Evolutionary conservation across 2,113 vertebrate genomes (phyloP).

Genomic region (Zapornia atra): DNA sequence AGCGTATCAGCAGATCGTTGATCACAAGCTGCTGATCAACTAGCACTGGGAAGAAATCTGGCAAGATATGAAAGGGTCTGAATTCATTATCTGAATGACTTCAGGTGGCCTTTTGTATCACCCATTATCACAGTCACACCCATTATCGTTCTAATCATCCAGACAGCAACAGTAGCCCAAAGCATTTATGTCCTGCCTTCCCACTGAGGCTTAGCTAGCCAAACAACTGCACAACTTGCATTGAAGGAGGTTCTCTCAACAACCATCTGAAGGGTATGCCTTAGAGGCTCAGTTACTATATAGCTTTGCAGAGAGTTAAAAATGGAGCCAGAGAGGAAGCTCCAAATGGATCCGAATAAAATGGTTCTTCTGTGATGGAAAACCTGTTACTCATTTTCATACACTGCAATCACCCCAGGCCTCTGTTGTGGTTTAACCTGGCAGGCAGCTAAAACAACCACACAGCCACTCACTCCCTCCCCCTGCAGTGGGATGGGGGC

Average conservation of each 20-base stretch:
- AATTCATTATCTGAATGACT: neutral
- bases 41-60: neutral
- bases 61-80: neutral
- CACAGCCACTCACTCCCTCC: too few relatives aligned
- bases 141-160: neutral
- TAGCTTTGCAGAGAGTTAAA: neutral
- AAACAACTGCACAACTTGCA: neutral
- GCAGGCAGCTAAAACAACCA: too few relatives aligned
- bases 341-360: neutral
- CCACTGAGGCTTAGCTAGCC: neutral
- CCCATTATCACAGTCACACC: neutral
- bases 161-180: neutral
- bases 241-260: neutral
- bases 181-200: neutral
- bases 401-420: neutral
- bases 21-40: neutral
- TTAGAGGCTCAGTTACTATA: neutral
- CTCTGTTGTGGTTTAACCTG: too few relatives aligned
- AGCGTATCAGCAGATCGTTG: neutral
- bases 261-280: neutral
- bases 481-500: too few relatives aligned
- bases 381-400: neutral
- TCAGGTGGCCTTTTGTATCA: neutral
- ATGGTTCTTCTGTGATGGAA: neutral
- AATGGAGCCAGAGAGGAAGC: neutral